Base-by-base conservation (phyloP, 2,888 invertebrate genomes). In the Andrena dorsata region DNA sequence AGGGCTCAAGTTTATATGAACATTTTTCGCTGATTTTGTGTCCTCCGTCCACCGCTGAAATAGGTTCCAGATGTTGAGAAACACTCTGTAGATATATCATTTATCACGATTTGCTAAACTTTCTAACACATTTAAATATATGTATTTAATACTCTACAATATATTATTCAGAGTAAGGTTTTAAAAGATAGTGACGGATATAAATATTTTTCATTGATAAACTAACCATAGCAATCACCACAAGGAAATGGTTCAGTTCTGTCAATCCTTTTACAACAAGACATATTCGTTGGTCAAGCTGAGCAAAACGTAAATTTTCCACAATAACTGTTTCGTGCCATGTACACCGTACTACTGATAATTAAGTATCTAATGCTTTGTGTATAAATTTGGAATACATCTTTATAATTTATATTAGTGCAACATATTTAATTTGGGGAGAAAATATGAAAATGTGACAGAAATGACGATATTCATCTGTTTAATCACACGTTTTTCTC, bases 141-240 rank as follows among this genome's bases (percentile, higher is more conserved):
- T 61, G 16, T 68, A 26, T 7, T 16, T 47, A 71, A 70, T 56
- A 32, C 0, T 32, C 7, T 13, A n/a, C 16, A 49, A 56, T 6
- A 28, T 47, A 13, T 20, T 71, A 13, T 20, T 32, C 1, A 13
- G 2, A 32, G 6, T 47, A n/a, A 32, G 30, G 16, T 13, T 13
- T 10, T 70, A 23, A 41, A 5, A 28, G 1, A 26, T 20, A 47
- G 26, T 51, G 30, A 56, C 35, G 41, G 60, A 51, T 60, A 47
- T 30, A n/a, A 47, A 58, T 58, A 35, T 23, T 26, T 64, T 53
- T 41, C 28, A 70, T 2, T 20, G 2, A 64, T 35, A n/a, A 28
- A 89, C 88, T 87, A 84, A 92, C 91, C 91, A 60, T 87, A 92
- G 75, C 88, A 88, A 78, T 84, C 86, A 13, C 84, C 88, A 20